These are phyloP conservation scores for Lasaia peninsularis DNA, from an alignment of 1,140 invertebrate genomes.

Conservation along the genomic window DNA sequence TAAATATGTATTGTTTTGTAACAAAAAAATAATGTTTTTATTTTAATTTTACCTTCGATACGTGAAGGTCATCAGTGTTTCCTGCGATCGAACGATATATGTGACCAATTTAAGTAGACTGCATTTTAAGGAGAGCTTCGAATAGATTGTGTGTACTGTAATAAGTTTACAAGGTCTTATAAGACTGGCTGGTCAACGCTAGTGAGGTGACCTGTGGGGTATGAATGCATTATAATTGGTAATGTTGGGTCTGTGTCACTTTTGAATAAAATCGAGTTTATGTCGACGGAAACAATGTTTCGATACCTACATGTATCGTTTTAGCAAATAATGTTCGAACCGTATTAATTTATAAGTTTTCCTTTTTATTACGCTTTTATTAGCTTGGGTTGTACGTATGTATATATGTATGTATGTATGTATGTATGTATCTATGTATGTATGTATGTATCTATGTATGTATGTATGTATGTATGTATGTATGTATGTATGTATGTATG, in stretches of 20 bases:
- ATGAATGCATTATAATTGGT: conserved; percentile 69
- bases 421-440: too few species aligned
- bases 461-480: too few species aligned
- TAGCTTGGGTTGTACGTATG: too few species aligned
- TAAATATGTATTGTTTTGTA: background rate
- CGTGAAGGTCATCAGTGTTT: conserved; percentile 35
- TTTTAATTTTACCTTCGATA: conserved; percentile 1
- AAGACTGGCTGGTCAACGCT: conserved; percentile 32
- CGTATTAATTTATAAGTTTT: background rate
- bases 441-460: too few species aligned
- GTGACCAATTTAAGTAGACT: conserved; percentile 31
- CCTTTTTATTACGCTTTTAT: too few species aligned
- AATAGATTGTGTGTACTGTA: conserved; percentile 24
- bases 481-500: too few species aligned
- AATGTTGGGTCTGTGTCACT: conserved; percentile 49
- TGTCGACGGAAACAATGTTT: conserved; percentile 21
- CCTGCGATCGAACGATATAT: conserved; percentile 25
- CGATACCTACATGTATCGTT: background rate
- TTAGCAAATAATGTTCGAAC: background rate
- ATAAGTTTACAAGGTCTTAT: conserved; percentile 35
- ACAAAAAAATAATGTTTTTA: background rate
- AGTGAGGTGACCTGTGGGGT: conserved; percentile 55
- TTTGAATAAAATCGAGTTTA: conserved; percentile 40
- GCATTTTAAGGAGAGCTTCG: background rate
- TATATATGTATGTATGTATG: too few species aligned